Evolutionary conservation across 1,140 invertebrate genomes (phyloP).

Genomic region (Euura saliciscinereae): DNA sequence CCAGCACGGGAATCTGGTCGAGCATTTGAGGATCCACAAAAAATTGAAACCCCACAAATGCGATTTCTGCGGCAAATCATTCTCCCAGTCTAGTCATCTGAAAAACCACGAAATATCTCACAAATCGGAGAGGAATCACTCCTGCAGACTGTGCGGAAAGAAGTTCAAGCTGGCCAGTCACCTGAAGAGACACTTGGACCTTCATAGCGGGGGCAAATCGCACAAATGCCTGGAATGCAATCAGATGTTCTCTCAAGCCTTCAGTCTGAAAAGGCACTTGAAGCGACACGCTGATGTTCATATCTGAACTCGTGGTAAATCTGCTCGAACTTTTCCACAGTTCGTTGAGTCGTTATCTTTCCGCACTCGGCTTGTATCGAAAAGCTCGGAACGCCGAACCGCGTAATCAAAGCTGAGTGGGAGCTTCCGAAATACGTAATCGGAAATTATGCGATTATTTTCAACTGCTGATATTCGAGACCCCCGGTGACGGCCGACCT

Average conservation of each 20-base stretch:
- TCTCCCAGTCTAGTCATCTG: constrained; percentile 53
- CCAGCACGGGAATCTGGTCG: constrained; percentile 59
- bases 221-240: constrained; percentile 57
- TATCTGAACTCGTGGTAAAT: background rate
- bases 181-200: constrained; percentile 50
- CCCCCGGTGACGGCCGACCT: too few species aligned
- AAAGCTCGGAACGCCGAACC: too few species aligned
- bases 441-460: too few species aligned
- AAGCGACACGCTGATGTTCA: constrained; percentile 47
- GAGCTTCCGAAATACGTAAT: too few species aligned
- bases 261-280: constrained; percentile 57
- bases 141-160: constrained; percentile 56
- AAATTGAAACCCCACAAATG: constrained; percentile 62
- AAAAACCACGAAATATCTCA: constrained; percentile 55
- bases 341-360: too few species aligned
- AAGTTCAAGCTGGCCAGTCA: constrained; percentile 54
- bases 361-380: too few species aligned
- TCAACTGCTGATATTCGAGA: too few species aligned
- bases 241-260: constrained; percentile 55
- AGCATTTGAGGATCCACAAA: constrained; percentile 61
- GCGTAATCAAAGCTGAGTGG: too few species aligned
- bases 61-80: constrained; percentile 55
- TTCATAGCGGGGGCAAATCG: constrained; percentile 51
- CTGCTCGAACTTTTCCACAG: too few species aligned
- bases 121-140: constrained; percentile 46